Evolutionary conservation across 2,888 invertebrate species (phyloP).

Genomic region (Nematopogon swammerdamellus): DNA sequence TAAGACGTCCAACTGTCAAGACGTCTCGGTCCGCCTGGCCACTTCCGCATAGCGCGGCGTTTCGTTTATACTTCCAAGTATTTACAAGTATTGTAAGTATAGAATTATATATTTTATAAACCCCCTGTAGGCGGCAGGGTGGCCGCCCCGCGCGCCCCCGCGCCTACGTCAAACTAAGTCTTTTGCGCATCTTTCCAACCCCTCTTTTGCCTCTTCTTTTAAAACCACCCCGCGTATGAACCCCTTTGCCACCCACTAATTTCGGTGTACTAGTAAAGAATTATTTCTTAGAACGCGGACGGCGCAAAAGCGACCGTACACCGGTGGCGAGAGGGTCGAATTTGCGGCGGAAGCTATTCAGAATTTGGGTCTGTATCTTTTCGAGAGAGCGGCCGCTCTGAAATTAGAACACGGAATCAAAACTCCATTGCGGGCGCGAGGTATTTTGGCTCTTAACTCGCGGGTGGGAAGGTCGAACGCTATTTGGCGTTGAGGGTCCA

Average conservation of each 20-base stretch:
- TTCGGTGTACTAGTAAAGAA: constrained; percentile 57
- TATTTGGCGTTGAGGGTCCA: constrained; percentile 19
- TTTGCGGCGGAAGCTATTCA: constrained; percentile 29
- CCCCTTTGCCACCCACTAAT: constrained; percentile 57
- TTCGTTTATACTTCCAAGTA: constrained; percentile 18
- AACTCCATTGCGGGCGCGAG: constrained; percentile 21
- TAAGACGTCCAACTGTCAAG: constrained; percentile 25
- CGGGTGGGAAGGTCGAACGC: constrained; percentile 17
- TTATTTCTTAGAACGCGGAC: constrained; percentile 42
- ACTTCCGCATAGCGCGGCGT: constrained; percentile 42
- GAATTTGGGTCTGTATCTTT: constrained; percentile 51
- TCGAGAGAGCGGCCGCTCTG: constrained; percentile 54
- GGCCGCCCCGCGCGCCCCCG: constrained; percentile 23
- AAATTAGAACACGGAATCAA: constrained; percentile 51
- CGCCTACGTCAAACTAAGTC: constrained; percentile 44
- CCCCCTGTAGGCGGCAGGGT: constrained; percentile 20
- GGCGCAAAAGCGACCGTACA: constrained; percentile 18
- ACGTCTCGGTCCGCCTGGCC: constrained; percentile 15
- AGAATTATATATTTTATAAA: constrained; percentile 59
- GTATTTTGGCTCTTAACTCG: constrained; percentile 14
- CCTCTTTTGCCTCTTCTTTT: constrained; percentile 57
- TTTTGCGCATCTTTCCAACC: constrained; percentile 56
- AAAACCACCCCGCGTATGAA: constrained; percentile 55
- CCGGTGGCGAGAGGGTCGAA: constrained; percentile 19
- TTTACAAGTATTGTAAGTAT: constrained; percentile 59